Evolutionary conservation across 2,113 vertebrate genomes (phyloP), one percentile per base, ranked within the genome.

Genomic region (Platycercus adscitus): DNA sequence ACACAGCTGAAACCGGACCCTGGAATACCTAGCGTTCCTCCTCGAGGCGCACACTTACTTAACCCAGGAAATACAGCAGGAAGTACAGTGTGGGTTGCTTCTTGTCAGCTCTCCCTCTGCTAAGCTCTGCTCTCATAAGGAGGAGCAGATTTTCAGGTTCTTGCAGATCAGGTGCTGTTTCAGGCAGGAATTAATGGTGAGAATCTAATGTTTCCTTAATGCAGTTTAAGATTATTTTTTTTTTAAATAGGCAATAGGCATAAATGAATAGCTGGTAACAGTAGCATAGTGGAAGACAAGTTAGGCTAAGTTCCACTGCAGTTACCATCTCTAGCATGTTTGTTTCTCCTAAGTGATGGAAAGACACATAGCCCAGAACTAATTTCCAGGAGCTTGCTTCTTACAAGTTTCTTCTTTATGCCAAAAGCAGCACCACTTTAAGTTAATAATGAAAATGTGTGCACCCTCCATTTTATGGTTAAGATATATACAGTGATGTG

Each of bases 81-180:
- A 46, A 44, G 11, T 21, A 13, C 21, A 7, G 0, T 5, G 9
- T 25, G 19, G 8, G 3, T 56, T 41, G 6, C 13, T 50, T 37
- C 41, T 71, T 43, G 7, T 41, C 37, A 25, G 18, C n/a, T 47
- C 11, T 39, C 11, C 15, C 8, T 33, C 41, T 24, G 6, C 29
- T 77, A 12, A 71, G 17, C 26, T 63, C 29, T 12, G 18, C 20
- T 43, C 18, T 87, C 24, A 0, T 18, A 11, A 73, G 24, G 24
- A 63, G 9, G 18, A 56, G 35, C 2, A 1, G 20, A 37, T 72
- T 56, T 81, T 18, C n/a, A 44, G 2, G 18, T 37, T 68, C 16
- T 47, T 28, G 29, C 39, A 47, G 18, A n/a, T 47, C 20, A 33
- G 3, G 18, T 44, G 72, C 52, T 3, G 1, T 60, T 76, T 52